Percentiles rank a stretch among this genome's conserved stretches.
Conservation (phyloP, 1,140 invertebrate species). For the Neodiprion pinetum region DNA sequence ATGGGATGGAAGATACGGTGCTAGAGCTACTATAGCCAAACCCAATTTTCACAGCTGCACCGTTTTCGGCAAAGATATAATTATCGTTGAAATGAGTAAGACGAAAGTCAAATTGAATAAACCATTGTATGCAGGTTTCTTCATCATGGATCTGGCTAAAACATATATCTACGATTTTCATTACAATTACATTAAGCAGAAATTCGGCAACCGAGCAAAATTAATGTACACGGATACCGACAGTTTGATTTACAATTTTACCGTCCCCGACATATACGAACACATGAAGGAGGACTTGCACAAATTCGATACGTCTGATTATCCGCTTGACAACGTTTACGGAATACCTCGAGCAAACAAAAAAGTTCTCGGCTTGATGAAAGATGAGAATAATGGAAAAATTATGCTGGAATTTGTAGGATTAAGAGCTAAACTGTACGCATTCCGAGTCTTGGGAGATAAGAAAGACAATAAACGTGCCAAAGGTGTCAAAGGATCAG, state of each 20-base stretch:
- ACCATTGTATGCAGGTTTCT: constrained; percentile 35
- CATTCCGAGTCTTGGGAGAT: neutral
- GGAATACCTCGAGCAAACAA: constrained; percentile 20
- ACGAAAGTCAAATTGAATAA: constrained; percentile 35
- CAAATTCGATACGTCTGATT: constrained; percentile 26
- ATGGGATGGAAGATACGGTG: constrained; percentile 26
- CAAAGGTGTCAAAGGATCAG: constrained; percentile 11
- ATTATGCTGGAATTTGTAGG: constrained; percentile 23
- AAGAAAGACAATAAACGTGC: constrained; percentile 3
- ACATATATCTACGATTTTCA: constrained; percentile 40
- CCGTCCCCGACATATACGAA: constrained; percentile 2
- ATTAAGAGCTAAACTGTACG: constrained; percentile 22
- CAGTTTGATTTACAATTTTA: constrained; percentile 23
- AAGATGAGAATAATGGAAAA: constrained; percentile 25
- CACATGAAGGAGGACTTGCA: constrained; percentile 1
- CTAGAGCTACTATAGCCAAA: constrained; percentile 33
- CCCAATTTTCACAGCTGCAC: constrained; percentile 38
- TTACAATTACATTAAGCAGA: constrained; percentile 35
- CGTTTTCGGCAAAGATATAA: constrained; percentile 30
- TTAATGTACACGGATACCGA: constrained; percentile 23
- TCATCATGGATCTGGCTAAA: constrained; percentile 37
- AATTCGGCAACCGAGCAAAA: constrained; percentile 25
- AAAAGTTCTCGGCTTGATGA: constrained; percentile 23
- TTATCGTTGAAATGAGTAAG: constrained; percentile 18
- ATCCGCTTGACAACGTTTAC: constrained; percentile 20